A percentile compares a stretch with the other conserved stretches of the same genome.
These are phyloP conservation scores for Lepidothrix coronata DNA, from an alignment of 2,113 vertebrate species.

Conservation along the genomic window DNA sequence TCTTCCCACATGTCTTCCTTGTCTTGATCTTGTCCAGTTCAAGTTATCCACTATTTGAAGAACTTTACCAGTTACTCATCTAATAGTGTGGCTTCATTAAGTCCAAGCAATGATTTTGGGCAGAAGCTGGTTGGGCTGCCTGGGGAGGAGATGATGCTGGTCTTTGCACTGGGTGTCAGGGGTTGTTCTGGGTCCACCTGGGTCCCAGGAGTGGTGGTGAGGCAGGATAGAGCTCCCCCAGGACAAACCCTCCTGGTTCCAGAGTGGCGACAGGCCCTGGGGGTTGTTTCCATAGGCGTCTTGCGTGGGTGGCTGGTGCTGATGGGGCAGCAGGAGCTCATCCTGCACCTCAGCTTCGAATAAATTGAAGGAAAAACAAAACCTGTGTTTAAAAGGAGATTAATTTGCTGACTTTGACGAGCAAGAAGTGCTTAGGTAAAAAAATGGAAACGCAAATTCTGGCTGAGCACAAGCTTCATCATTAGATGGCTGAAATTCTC, in stretches of 20 bases:
- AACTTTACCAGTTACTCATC: not conserved
- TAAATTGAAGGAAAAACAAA: not conserved
- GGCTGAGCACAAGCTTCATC: not conserved
- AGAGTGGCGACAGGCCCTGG: accelerated
- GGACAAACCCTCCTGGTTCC: not conserved
- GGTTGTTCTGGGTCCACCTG: not conserved
- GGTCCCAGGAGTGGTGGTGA: not conserved
- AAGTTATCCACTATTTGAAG: not conserved
- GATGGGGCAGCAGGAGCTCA: not conserved
- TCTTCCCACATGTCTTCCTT: not conserved
- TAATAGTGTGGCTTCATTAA: accelerated
- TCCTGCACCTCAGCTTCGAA: not conserved
- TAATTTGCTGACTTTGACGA: not conserved
- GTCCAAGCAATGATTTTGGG: not conserved
- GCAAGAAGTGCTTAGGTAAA: not conserved
- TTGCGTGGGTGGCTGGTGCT: accelerated
- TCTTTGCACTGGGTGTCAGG: not conserved
- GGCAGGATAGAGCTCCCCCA: not conserved
- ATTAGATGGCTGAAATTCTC: not conserved
- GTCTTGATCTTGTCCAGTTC: not conserved
- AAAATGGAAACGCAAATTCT: not conserved
- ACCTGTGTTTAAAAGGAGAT: not conserved
- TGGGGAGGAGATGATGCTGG: not conserved
- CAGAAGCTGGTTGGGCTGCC: not conserved
- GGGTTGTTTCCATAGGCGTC: not conserved